phyloP scores from a whole-genome alignment of 2,113 vertebrate genomes.

The Hystrix brachyura region DNA sequence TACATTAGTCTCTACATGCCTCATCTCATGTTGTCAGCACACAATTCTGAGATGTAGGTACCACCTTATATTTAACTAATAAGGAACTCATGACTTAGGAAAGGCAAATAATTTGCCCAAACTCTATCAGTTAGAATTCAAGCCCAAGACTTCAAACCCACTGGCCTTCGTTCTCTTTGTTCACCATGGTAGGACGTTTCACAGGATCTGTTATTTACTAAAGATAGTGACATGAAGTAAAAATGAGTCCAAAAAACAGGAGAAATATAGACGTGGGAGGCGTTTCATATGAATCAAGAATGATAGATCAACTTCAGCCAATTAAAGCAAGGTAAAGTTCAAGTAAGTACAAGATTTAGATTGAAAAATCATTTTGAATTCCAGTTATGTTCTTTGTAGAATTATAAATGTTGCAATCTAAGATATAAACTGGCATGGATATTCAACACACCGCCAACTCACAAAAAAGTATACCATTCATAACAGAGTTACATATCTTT shows the following conservation, averaged over 20 bases:
- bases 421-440: background rate
- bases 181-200: background rate
- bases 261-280: background rate
- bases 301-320: background rate
- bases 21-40: background rate
- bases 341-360: background rate
- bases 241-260: background rate
- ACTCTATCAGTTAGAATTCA: background rate
- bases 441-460: background rate
- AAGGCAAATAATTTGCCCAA: background rate
- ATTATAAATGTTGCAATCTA: constrained; percentile 33
- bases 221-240: background rate
- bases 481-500: background rate
- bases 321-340: background rate
- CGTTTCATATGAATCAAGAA: background rate
- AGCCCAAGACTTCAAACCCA: background rate
- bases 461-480: background rate
- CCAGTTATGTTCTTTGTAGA: background rate
- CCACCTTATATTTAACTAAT: background rate
- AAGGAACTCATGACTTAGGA: background rate
- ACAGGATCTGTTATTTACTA: background rate
- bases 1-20: background rate
- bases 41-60: background rate
- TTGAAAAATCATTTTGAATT: constrained; percentile 53
- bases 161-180: background rate